These are phyloP conservation scores for Spisula subtruncata DNA, from an alignment of 2,888 invertebrate genomes.

Conservation along the genomic window DNA sequence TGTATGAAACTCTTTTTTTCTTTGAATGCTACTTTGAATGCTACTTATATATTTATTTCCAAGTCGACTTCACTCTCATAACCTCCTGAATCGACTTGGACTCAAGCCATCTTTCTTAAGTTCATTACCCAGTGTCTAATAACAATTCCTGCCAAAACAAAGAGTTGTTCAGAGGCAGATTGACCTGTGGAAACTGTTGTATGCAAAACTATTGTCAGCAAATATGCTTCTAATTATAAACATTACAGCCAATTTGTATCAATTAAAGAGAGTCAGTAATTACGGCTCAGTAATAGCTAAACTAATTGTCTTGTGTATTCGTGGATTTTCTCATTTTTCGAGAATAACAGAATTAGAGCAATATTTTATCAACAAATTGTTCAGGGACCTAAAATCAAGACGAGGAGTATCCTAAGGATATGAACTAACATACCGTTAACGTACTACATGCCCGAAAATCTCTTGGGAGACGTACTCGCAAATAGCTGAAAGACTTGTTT, in stretches of 20 bases:
- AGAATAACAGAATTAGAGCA: neutral
- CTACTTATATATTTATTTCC: too few relatives aligned
- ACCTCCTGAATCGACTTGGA: constrained; percentile 14
- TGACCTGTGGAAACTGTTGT: neutral
- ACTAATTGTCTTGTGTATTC: neutral
- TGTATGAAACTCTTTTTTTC: neutral
- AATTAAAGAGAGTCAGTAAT: neutral
- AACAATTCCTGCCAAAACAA: neutral
- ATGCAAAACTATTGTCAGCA: neutral
- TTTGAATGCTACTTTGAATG: too few relatives aligned
- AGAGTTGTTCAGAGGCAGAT: neutral
- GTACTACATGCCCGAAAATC: neutral
- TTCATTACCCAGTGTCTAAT: constrained; percentile 15
- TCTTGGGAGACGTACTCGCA: neutral
- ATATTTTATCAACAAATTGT: neutral
- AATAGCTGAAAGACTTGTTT: neutral
- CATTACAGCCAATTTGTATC: neutral
- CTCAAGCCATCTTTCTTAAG: neutral
- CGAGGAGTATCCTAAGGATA: neutral
- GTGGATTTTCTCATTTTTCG: neutral
- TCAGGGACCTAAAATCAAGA: neutral
- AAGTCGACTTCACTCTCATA: neutral
- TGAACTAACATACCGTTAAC: neutral
- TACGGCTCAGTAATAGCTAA: neutral
- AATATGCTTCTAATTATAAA: neutral